phyloP scores from a whole-genome alignment of 1,140 invertebrate species.

The Dufourea novaeangliae region DNA sequence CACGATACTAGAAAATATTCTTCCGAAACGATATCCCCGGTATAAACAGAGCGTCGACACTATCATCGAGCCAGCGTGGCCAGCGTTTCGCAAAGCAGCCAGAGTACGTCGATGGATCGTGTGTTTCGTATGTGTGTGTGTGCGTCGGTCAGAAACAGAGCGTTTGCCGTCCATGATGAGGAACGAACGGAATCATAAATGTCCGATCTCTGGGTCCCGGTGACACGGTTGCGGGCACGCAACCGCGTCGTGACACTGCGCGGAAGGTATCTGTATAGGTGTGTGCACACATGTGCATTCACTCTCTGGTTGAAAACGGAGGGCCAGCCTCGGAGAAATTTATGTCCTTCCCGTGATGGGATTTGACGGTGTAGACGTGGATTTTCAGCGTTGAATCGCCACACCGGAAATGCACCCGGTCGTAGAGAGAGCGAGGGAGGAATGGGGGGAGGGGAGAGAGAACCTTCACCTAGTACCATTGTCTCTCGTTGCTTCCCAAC shows the following conservation, averaged over 20 bases:
- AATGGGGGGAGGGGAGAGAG: too few relatives aligned
- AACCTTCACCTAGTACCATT: constrained; percentile 14
- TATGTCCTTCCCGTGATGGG: constrained; percentile 55
- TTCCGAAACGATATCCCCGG: too few relatives aligned
- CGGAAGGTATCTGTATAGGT: constrained; percentile 47
- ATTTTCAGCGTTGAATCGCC: constrained; percentile 49
- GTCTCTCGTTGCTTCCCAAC: neutral
- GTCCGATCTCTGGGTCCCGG: constrained; percentile 35
- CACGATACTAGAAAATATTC: too few relatives aligned
- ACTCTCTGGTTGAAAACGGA: constrained; percentile 17
- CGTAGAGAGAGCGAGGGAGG: too few relatives aligned
- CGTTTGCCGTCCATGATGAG: constrained; percentile 50
- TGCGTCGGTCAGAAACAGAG: neutral
- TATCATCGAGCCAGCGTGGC: constrained; percentile 5
- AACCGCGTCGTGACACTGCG: constrained; percentile 43
- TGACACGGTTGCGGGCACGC: constrained; percentile 41
- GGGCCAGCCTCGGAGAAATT: constrained; percentile 52
- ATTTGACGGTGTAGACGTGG: constrained; percentile 56
- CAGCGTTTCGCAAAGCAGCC: constrained; percentile 3
- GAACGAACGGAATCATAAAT: constrained; percentile 64
- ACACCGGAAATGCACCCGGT: neutral
- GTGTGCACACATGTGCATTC: neutral
- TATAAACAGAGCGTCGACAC: too few relatives aligned
- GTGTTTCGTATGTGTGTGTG: neutral
- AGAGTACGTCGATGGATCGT: neutral